Base-by-base conservation (phyloP, 2,113 vertebrate species). In the Machaerirhynchus nigripectus region DNA sequence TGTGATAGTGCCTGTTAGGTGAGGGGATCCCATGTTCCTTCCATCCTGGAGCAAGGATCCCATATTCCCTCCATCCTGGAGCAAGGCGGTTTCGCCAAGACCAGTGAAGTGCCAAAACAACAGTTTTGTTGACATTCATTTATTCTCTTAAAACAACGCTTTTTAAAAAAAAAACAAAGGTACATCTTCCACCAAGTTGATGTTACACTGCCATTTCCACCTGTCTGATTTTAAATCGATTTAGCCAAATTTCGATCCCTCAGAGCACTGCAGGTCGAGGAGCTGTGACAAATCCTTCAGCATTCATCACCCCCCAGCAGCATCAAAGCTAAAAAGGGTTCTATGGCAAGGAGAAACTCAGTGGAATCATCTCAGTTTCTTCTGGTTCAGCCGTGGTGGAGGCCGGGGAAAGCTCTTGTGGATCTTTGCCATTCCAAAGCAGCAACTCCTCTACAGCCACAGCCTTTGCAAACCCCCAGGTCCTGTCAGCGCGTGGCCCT, bases 351-450 rank as follows among this genome's bases (percentile, higher is more conserved):
- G 78, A 85, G 57, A 44, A 87, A 7, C 28, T 64, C 61, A 3
- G 0, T 20, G 2, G 7, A 35, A 46, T 44, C 30, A 20, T 13
- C 46, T 69, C 2, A 0, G 1, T 24, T 86, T 67, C 40, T 84
- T 8, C 47, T 79, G 61, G 3, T 49, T 47, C 24, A 19, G 7
- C 14, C 50, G 0, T 5, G 46, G 13, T 13, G n/a, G 49, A 27
- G 50, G 49, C 13, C n/a, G 56, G 56, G 70, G 60, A n/a, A 4
- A 53, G 42, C 26, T 60, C n/a, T 21, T 8, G 17, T 30, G 39
- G 24, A 1, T 69, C 40, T 31, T 35, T 67, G 31, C 39, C 27
- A 4, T 15, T 10, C 20, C 53, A 11, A 20, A 67, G n/a, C 26
- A 60, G 28, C 31, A 28, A 1, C 17, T 42, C 31, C 63, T 8